These are phyloP conservation scores for Cancer borealis DNA, from an alignment of 2,888 invertebrate species.

Conservation along the genomic window DNA sequence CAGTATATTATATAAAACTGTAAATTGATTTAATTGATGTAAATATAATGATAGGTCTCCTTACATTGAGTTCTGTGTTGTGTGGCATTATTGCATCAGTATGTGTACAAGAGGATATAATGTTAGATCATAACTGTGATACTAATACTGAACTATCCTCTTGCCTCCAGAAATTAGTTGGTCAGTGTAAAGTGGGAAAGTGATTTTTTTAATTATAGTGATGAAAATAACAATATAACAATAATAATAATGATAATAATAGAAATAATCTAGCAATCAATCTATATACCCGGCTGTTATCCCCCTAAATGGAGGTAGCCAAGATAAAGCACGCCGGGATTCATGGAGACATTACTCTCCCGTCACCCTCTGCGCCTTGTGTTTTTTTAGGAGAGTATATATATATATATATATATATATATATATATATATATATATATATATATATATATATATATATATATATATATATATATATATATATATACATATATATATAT, in stretches of 20 bases:
- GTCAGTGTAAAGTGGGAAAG: neutral
- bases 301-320: no score
- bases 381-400: no score
- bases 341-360: no score
- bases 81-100: neutral
- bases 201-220: neutral
- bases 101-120: neutral
- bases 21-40: neutral
- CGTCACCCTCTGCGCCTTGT: no score
- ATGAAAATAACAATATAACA: neutral
- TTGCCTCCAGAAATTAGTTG: neutral
- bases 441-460: no score
- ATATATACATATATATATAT: no score
- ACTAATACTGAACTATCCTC: neutral
- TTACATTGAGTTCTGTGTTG: neutral
- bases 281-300: no score
- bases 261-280: neutral
- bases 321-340: no score
- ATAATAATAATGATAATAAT: neutral
- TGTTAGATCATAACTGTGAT: conserved; percentile 1
- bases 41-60: neutral
- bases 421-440: no score
- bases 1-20: neutral
- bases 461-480: no score
- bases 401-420: no score